These are phyloP conservation scores for Sesia apiformis DNA, from an alignment of 2,888 invertebrate species.

Conservation along the genomic window DNA sequence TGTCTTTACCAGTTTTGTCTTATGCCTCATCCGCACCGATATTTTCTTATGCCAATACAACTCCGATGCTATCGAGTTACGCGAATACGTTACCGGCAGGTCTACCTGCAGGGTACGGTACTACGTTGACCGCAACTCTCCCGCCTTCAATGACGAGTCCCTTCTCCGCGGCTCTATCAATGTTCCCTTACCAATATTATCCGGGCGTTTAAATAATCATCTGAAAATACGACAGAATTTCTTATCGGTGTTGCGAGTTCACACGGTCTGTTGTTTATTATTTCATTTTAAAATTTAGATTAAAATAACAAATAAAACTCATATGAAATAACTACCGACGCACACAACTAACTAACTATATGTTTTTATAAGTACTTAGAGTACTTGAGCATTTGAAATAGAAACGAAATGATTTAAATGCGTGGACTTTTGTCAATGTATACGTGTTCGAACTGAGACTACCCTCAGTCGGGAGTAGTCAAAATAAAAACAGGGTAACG, in stretches of 20 bases:
- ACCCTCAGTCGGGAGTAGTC: neutral
- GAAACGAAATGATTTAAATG: neutral
- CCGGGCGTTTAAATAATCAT: conserved; percentile 28
- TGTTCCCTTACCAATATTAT: conserved; percentile 58
- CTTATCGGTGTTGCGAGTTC: no score
- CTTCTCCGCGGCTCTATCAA: conserved; percentile 31
- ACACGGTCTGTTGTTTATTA: no score
- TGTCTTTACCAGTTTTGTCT: conserved; percentile 68
- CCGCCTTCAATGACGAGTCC: conserved; percentile 37
- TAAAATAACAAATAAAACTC: neutral
- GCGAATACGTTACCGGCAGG: conserved; percentile 37
- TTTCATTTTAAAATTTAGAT: no score
- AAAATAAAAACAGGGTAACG: conserved; percentile 5
- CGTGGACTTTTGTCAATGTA: no score
- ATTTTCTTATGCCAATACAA: conserved; percentile 58
- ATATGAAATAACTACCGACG: neutral
- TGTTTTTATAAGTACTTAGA: conserved; percentile 14
- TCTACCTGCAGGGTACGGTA: conserved; percentile 47
- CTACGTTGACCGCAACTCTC: conserved; percentile 39
- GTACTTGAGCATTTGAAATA: conserved; percentile 12
- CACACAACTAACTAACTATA: neutral
- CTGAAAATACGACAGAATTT: no score
- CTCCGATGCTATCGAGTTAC: conserved; percentile 48
- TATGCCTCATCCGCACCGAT: conserved; percentile 61
- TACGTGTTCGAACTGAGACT: no score